Conservation (phyloP, 2,113 vertebrate species). For the Hippoglossus stenolepis region DNA sequence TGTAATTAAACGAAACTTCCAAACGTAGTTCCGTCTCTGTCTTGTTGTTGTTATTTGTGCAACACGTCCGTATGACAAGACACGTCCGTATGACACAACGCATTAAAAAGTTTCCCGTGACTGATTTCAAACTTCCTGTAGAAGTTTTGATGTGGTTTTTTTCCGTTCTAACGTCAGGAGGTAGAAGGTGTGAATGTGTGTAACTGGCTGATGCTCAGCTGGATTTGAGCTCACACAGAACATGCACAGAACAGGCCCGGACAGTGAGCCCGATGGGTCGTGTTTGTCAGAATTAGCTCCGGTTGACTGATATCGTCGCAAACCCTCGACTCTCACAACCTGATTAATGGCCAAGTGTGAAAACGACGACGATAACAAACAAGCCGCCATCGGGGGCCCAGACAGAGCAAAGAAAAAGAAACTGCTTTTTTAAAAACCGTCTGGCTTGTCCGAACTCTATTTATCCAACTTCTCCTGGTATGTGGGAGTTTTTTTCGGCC, state of each 20-base stretch:
- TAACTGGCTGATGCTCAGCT: not conserved
- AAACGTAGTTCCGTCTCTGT: too few species aligned
- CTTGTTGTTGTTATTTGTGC: too few species aligned
- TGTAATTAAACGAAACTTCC: too few species aligned
- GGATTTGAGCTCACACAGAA: not conserved
- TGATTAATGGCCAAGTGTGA: conserved; percentile 54
- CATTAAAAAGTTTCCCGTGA: not conserved
- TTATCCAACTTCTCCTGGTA: conserved; percentile 63
- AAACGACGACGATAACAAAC: conserved; percentile 48
- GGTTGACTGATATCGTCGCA: conserved; percentile 19
- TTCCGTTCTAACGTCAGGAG: not conserved
- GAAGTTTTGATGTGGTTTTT: not conserved
- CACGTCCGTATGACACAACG: not conserved
- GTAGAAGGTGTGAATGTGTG: not conserved
- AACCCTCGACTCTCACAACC: conserved; percentile 28
- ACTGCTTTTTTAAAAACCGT: conserved; percentile 38
- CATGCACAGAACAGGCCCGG: not conserved
- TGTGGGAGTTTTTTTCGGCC: conserved; percentile 74
- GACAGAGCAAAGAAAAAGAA: conserved; percentile 32
- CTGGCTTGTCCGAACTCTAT: conserved; percentile 63
- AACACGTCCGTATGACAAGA: not conserved
- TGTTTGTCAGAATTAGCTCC: not conserved
- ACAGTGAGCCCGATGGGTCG: not conserved
- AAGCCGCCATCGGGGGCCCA: not conserved
- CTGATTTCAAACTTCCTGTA: not conserved